A percentile compares a stretch with the other conserved stretches of the same genome.
These are phyloP conservation scores for Helicoverpa armigera DNA, from an alignment of 1,140 invertebrate genomes.

Conservation along the genomic window DNA sequence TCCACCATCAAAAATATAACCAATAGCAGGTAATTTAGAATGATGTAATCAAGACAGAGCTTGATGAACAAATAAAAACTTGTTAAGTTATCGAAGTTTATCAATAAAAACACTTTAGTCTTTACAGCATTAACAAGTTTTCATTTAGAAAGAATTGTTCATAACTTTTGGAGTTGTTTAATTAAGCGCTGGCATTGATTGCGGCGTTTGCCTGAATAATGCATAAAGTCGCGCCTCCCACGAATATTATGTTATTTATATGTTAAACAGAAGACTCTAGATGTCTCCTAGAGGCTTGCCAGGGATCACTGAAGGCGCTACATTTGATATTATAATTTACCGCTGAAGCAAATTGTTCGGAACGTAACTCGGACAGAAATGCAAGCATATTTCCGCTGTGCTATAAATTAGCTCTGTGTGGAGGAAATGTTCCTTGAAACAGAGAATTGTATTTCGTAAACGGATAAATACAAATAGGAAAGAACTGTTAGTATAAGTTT, in stretches of 20 bases:
- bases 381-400: neutral
- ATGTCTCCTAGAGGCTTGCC: neutral
- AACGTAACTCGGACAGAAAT: neutral
- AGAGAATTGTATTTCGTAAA: neutral
- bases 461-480: slow-evolving; percentile 3
- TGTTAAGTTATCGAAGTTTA: too few species aligned
- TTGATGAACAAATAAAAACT: too few species aligned
- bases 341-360: slow-evolving; percentile 10
- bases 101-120: neutral
- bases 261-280: slow-evolving; percentile 18
- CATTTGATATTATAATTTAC: slow-evolving; percentile 43
- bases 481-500: neutral
- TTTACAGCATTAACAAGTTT: slow-evolving; percentile 4
- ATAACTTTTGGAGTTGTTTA: slow-evolving; percentile 52
- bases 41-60: too few species aligned
- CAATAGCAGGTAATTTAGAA: too few species aligned
- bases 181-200: slow-evolving; percentile 53
- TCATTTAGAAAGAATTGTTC: slow-evolving; percentile 32
- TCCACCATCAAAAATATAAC: too few species aligned
- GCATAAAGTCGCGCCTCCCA: slow-evolving; percentile 31
- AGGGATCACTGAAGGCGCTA: neutral
- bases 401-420: neutral
- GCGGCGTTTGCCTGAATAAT: slow-evolving; percentile 51
- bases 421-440: neutral
- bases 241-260: slow-evolving; percentile 48